These are phyloP conservation scores for Sceliomorpha sp. DNA, from an alignment of 2,888 invertebrate genomes.

Conservation along the genomic window DNA sequence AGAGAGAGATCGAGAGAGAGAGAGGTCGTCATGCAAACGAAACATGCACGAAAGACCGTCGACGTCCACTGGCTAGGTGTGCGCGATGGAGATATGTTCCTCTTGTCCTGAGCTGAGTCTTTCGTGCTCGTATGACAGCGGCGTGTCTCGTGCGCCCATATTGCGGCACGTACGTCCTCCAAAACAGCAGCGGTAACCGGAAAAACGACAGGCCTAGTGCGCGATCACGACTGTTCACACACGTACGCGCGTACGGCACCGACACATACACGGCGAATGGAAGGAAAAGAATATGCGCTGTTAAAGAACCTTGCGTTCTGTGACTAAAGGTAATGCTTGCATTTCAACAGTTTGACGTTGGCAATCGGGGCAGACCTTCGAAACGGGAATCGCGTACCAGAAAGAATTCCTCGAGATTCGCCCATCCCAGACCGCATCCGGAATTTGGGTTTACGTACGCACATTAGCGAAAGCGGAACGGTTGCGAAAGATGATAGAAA, in stretches of 20 bases:
- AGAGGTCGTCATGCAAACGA: background rate
- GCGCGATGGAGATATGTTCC: conserved; percentile 9
- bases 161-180: conserved; percentile 3
- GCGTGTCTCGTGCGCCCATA: background rate
- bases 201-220: background rate
- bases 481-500: too few species aligned
- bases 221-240: background rate
- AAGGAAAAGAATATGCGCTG: conserved; percentile 3
- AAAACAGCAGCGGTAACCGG: conserved; percentile 7
- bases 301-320: conserved; percentile 6
- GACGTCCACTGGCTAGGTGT: background rate
- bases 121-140: conserved; percentile 2
- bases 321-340: conserved; percentile 2
- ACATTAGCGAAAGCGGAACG: too few species aligned
- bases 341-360: too few species aligned
- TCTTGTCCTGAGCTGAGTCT: conserved; percentile 6
- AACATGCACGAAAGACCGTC: conserved; percentile 4
- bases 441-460: too few species aligned
- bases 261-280: conserved; percentile 1
- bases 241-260: too few species aligned
- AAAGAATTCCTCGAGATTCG: too few species aligned
- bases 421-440: too few species aligned
- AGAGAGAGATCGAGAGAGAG: too few species aligned
- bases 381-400: too few species aligned
- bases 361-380: too few species aligned